Percentiles rank a stretch among this genome's conserved stretches.
These are phyloP conservation scores for Cassiopea andromeda DNA, from an alignment of 30 jellyfish, hydroid and myxozoan genomes.

Conservation along the genomic window DNA sequence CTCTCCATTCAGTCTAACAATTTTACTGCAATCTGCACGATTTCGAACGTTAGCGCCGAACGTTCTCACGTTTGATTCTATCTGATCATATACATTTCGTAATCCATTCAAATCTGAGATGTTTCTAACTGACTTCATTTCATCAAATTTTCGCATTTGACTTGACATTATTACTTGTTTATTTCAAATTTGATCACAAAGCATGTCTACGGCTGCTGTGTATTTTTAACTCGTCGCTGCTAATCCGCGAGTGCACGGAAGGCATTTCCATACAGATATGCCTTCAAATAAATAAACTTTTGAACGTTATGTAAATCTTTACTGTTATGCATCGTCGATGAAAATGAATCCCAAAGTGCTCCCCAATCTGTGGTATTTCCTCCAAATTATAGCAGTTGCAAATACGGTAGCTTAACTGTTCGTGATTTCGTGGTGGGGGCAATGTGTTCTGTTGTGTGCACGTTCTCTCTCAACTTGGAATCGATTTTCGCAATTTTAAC, in stretches of 20 bases:
- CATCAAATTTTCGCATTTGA: constrained; percentile 19
- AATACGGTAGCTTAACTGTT: no score
- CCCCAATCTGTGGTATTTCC: no score
- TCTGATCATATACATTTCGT: constrained; percentile 11
- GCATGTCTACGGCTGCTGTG: constrained; percentile 1
- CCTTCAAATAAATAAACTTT: constrained; percentile 14
- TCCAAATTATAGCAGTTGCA: no score
- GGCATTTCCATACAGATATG: constrained; percentile 10
- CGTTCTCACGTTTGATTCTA: constrained; percentile 11
- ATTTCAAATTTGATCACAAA: constrained; percentile 6
- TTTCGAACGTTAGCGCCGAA: constrained; percentile 9
- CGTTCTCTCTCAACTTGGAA: no score
- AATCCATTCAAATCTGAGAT: background rate
- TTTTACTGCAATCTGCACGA: constrained; percentile 10
- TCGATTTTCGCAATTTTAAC: no score
- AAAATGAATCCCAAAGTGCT: no score
- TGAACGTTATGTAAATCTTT: background rate
- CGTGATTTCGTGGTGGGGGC: no score
- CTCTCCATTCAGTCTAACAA: constrained; percentile 8
- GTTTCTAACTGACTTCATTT: background rate
- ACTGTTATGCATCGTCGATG: no score
- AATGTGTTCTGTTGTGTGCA: no score
- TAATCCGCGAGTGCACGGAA: constrained; percentile 20
- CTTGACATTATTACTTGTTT: constrained; percentile 1
- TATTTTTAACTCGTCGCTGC: constrained; percentile 1